These are phyloP conservation scores for crab-eating macaque (Macaca fascicularis) DNA, from an alignment of 2,113 vertebrate species.

Conservation along the genomic window DNA sequence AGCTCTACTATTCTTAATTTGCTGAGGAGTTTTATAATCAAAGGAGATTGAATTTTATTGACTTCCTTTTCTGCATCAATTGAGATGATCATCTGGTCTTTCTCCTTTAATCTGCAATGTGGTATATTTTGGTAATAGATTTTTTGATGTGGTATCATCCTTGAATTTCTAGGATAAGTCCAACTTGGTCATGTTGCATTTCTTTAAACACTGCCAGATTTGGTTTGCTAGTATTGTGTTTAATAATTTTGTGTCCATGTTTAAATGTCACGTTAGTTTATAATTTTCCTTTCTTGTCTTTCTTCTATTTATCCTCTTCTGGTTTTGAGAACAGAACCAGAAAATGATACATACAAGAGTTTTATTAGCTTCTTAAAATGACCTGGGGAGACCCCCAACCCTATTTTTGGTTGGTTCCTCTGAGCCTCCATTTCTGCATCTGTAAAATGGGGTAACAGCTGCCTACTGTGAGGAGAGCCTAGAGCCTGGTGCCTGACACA, in stretches of 20 bases:
- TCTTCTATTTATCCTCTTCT: background rate
- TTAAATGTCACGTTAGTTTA: background rate
- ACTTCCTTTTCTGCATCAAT: background rate
- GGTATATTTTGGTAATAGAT: background rate
- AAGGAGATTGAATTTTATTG: background rate
- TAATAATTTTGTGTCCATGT: background rate
- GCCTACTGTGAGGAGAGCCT: background rate
- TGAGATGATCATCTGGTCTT: background rate
- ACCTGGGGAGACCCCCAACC: background rate
- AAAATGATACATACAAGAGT: no score
- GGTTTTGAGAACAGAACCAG: background rate
- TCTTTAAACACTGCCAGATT: background rate
- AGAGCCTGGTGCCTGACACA: rapidly evolving
- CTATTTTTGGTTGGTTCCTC: background rate
- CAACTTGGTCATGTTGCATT: no score
- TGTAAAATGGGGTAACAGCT: background rate
- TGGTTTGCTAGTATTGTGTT: background rate
- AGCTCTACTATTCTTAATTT: background rate
- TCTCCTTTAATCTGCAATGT: background rate
- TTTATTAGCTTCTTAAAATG: background rate
- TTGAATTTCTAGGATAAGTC: background rate
- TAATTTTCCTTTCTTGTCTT: background rate
- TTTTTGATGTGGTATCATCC: background rate
- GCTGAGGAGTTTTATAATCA: background rate
- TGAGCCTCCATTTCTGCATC: background rate